phyloP scores from a whole-genome alignment of 2,113 vertebrate genomes.

The Abramis brama region DNA sequence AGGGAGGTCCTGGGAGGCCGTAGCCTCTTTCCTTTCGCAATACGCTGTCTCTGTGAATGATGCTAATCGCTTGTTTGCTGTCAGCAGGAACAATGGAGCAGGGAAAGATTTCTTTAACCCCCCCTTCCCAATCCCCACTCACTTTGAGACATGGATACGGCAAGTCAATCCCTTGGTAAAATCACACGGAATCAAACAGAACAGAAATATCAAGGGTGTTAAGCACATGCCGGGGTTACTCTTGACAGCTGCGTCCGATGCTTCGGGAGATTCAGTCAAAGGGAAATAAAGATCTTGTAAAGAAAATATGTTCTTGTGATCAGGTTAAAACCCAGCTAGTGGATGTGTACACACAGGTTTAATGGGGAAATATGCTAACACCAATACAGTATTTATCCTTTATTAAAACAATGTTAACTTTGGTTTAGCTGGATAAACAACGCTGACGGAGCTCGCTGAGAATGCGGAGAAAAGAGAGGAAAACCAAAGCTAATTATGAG shows the following conservation, averaged over 20 bases:
- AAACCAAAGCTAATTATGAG: conserved; percentile 54
- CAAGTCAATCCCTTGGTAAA: conserved; percentile 63
- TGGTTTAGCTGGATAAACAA: conserved; percentile 43
- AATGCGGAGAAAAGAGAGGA: conserved; percentile 38
- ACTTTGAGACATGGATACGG: conserved; percentile 55
- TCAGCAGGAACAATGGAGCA: conserved; percentile 60
- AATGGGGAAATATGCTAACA: conserved; percentile 29
- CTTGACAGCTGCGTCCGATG: conserved; percentile 47
- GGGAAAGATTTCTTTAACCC: conserved; percentile 56
- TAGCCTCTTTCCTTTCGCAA: conserved; percentile 55
- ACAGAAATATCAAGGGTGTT: conserved; percentile 56
- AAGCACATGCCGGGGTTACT: conserved; percentile 47
- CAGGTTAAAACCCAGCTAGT: conserved; percentile 41
- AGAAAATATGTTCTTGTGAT: conserved; percentile 36
- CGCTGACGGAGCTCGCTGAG: conserved; percentile 21
- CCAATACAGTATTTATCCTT: conserved; percentile 26
- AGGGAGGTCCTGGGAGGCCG: conserved; percentile 53
- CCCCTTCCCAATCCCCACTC: conserved; percentile 43
- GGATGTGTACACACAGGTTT: conserved; percentile 42
- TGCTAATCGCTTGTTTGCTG: conserved; percentile 68
- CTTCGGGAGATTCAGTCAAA: conserved; percentile 21
- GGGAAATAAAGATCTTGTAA: conserved; percentile 48
- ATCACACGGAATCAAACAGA: conserved; percentile 58
- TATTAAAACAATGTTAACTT: conserved; percentile 31
- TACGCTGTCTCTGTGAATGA: conserved; percentile 69